Percentiles rank a stretch among this genome's conserved stretches.
Conservation (phyloP, 2,888 invertebrate species). For the Pomacea canaliculata region DNA sequence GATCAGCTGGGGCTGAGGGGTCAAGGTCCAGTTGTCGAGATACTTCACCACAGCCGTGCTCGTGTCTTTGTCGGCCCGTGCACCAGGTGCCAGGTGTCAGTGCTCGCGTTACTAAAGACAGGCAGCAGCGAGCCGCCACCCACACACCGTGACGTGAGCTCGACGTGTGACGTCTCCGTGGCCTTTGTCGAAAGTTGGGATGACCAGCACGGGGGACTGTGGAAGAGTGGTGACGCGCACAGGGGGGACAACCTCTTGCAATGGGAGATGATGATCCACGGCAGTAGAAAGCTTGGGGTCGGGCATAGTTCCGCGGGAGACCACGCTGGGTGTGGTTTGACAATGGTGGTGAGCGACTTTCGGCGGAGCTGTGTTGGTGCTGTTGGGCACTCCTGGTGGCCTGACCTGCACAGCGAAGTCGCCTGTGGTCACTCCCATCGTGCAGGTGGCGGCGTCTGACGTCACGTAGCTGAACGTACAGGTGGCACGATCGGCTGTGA, state of each 20-base stretch:
- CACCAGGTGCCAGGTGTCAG: slow-evolving; percentile 21
- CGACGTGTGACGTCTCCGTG: slow-evolving; percentile 9
- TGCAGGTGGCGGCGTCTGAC: slow-evolving; percentile 44
- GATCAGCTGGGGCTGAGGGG: slow-evolving; percentile 47
- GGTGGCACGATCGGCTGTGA: slow-evolving; percentile 54
- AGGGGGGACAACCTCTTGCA: not conserved
- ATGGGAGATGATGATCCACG: too few relatives aligned
- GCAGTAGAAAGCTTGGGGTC: not conserved
- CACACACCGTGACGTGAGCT: not conserved
- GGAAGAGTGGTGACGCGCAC: not conserved
- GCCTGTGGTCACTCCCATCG: slow-evolving; percentile 36
- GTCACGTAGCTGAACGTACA: slow-evolving; percentile 39
- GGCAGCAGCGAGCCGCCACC: slow-evolving; percentile 7
- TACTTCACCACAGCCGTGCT: slow-evolving; percentile 39
- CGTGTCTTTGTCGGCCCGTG: slow-evolving; percentile 49
- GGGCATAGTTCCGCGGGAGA: slow-evolving; percentile 18
- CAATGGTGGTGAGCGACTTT: slow-evolving; percentile 23
- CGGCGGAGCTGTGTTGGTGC: slow-evolving; percentile 46
- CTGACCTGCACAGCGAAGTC: slow-evolving; percentile 40
- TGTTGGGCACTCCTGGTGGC: slow-evolving; percentile 20
- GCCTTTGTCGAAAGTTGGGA: slow-evolving; percentile 15
- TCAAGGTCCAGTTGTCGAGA: slow-evolving; percentile 58
- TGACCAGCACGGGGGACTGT: not conserved
- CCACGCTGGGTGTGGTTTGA: slow-evolving; percentile 24
- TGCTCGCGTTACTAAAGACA: slow-evolving; percentile 2